These are phyloP conservation scores for Oreonectes daqikongensis DNA, from an alignment of 2,797 vertebrate species.

Conservation along the genomic window DNA sequence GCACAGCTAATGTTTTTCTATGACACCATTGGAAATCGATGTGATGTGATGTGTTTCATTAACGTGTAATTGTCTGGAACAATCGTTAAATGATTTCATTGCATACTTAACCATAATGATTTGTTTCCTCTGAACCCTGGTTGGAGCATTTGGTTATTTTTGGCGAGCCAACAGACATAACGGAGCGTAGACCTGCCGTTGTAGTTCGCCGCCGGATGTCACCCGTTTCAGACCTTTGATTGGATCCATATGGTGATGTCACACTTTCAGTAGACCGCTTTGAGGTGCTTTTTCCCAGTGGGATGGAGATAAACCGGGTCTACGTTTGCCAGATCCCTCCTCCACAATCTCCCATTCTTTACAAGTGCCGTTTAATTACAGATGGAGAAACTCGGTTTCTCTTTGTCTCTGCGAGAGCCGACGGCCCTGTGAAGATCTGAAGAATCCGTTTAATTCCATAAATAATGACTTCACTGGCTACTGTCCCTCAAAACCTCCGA, in stretches of 20 bases:
- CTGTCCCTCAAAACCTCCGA: conserved; percentile 19
- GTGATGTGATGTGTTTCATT: conserved; percentile 6
- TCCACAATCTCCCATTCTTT: conserved; percentile 7
- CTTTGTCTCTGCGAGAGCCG: not conserved
- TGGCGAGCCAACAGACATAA: not conserved
- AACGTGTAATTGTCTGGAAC: conserved; percentile 18
- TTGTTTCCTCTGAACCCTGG: not conserved
- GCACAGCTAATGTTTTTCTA: not conserved
- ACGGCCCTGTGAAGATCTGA: not conserved
- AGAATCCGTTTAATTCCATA: conserved; percentile 24
- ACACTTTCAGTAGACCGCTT: conserved; percentile 18
- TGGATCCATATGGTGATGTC: not conserved
- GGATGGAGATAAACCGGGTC: conserved; percentile 32
- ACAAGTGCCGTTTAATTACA: conserved; percentile 9
- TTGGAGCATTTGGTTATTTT: conserved; percentile 10
- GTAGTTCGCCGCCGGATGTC: not conserved
- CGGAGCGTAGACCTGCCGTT: not conserved
- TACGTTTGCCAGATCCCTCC: conserved; percentile 30
- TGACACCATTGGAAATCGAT: conserved; percentile 17
- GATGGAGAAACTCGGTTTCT: not conserved
- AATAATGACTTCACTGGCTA: conserved; percentile 7
- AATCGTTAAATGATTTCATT: conserved; percentile 16
- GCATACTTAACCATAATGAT: not conserved
- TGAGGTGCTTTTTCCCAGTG: conserved; percentile 23
- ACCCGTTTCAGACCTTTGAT: conserved; percentile 12